Percentiles rank a stretch among this genome's conserved stretches.
Evolutionary conservation across 2,113 vertebrate genomes (phyloP).

Genomic region (Pterocles burchelli): DNA sequence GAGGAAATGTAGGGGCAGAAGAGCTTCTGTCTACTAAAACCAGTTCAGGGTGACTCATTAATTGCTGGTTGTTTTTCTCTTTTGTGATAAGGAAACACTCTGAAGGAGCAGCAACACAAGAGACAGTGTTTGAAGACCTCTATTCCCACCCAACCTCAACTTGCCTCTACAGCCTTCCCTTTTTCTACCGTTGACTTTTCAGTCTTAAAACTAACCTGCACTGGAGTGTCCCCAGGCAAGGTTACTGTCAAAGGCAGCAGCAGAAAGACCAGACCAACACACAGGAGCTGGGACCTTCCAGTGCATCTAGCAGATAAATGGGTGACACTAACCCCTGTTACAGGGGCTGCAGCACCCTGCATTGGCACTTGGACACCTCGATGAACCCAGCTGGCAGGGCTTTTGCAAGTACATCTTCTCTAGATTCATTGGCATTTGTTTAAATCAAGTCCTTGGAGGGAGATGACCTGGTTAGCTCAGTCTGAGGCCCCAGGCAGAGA

Average conservation of each 20-base stretch:
- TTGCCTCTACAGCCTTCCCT: not conserved
- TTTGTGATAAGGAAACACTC: not conserved
- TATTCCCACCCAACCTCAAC: not conserved
- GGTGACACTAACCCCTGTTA: not conserved
- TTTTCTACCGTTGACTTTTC: not conserved
- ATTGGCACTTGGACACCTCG: not conserved
- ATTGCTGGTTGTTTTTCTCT: not conserved
- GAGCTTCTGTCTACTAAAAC: not conserved
- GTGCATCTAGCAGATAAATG: not conserved
- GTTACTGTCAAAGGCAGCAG: not conserved
- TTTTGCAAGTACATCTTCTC: not conserved
- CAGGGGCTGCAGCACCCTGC: not conserved
- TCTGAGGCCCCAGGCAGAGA: not conserved
- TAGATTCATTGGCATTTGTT: not conserved
- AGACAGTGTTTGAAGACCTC: not conserved
- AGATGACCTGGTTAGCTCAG: not conserved
- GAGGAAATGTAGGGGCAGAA: not conserved
- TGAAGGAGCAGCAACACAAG: not conserved
- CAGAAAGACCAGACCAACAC: not conserved
- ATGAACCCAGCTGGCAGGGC: rapidly evolving
- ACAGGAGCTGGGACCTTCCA: not conserved
- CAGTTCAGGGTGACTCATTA: not conserved
- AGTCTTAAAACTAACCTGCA: rapidly evolving
- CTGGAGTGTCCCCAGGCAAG: not conserved
- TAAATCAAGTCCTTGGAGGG: not conserved